Conservation (phyloP, 2,888 invertebrate genomes). For the Emmelina monodactyla region DNA sequence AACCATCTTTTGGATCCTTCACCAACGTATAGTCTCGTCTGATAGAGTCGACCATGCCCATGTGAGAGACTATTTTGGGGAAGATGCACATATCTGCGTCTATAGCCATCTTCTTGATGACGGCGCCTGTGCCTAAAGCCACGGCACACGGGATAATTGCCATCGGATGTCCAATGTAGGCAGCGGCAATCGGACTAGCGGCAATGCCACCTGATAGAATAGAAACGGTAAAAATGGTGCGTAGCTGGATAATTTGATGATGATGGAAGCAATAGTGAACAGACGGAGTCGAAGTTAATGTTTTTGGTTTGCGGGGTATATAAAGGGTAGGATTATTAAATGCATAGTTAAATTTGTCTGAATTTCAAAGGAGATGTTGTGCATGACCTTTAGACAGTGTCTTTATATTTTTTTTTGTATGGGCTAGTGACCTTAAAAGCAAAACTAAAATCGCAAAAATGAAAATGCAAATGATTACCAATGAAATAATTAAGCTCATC, state of each 20-base stretch:
- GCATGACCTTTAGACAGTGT: no score
- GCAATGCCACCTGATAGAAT: conserved; percentile 47
- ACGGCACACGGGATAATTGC: conserved; percentile 34
- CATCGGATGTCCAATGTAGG: conserved; percentile 33
- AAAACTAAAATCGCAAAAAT: no score
- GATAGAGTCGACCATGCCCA: conserved; percentile 26
- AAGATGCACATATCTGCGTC: conserved; percentile 21
- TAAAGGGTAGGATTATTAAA: no score
- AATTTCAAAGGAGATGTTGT: no score
- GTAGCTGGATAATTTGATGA: no score
- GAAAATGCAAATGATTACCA: conserved; percentile 39
- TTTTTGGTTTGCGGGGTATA: no score
- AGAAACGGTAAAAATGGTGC: no score
- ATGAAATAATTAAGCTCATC: conserved; percentile 41
- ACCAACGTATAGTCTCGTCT: conserved; percentile 25
- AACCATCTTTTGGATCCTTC: conserved; percentile 33
- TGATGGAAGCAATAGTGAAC: no score
- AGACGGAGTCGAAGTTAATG: no score
- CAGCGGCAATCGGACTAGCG: conserved; percentile 37
- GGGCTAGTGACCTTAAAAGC: no score
- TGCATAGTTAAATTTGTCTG: no score
- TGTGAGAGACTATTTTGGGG: conserved; percentile 20
- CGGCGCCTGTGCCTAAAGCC: conserved; percentile 26
- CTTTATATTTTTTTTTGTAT: no score
- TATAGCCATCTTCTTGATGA: conserved; percentile 36